A percentile compares a stretch with the other conserved stretches of the same genome.
Conservation (phyloP, 2,888 invertebrate genomes). For the Lasioglossum pauxillum region DNA sequence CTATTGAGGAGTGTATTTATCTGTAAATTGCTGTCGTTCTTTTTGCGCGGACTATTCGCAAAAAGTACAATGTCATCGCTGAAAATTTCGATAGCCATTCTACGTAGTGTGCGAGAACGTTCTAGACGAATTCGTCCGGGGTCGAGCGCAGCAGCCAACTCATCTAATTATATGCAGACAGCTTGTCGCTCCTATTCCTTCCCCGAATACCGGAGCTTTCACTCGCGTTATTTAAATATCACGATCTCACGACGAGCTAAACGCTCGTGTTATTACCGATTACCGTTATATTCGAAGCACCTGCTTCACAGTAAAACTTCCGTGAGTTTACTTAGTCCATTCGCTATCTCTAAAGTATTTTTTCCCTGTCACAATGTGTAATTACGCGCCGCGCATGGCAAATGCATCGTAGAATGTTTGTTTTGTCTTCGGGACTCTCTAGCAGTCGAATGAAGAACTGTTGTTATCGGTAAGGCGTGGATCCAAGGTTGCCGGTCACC, state of each 20-base stretch:
- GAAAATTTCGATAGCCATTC: not conserved
- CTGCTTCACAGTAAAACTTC: not conserved
- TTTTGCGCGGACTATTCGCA: not conserved
- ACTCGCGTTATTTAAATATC: slow-evolving; percentile 41
- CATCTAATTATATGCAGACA: slow-evolving; percentile 61
- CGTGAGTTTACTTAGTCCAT: not conserved
- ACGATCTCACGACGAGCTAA: slow-evolving; percentile 1
- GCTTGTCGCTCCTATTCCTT: slow-evolving; percentile 56
- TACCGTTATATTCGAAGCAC: not conserved
- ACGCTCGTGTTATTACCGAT: not conserved
- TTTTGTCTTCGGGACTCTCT: not conserved
- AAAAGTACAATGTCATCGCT: not conserved
- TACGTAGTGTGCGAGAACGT: slow-evolving; percentile 1
- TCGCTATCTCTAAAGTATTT: not conserved
- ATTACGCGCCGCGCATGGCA: not conserved
- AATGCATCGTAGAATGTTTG: not conserved
- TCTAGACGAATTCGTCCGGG: slow-evolving; percentile 31
- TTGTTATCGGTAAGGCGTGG: not conserved
- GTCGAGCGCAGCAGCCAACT: slow-evolving; percentile 37
- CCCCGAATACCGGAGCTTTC: slow-evolving; percentile 42
- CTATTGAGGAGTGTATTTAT: no score
- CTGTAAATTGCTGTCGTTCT: not conserved
- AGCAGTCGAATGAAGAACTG: not conserved
- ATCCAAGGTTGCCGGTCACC: not conserved
- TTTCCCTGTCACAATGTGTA: not conserved